Base-by-base conservation (phyloP, 2,888 invertebrate genomes). In the Drosophila birchii region DNA sequence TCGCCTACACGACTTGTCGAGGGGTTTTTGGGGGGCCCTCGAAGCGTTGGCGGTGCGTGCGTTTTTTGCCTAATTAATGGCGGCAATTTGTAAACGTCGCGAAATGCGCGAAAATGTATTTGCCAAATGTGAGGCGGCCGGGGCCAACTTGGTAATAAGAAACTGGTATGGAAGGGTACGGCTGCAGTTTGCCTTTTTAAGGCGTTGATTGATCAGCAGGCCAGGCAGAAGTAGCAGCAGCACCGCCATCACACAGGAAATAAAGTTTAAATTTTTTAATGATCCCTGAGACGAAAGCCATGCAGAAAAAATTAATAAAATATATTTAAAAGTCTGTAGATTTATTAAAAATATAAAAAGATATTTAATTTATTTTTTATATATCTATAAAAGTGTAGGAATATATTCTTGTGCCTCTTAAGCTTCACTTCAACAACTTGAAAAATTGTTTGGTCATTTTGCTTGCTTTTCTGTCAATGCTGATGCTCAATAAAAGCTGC, bases 1-100 rank as follows among this genome's bases (percentile, higher is more conserved):
- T 89, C 89, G 88, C 84, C 84, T 79, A 89, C 84, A 66, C 79
- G 47, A 29, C 49, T 23, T 51, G 12, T 23, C 20, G 71, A 57
- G 75, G 66, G 44, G 56, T 44, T 70, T 66, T 59, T 56, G 32
- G 67, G 67, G 66, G 57, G 32, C 54, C 32, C 73, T 59, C 43
- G 67, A 67, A 58, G 74, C 78, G 75, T 72, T 73, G 76, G 61
- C 78, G 76, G 80, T 82, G 82, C 79, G 86, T 85, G 81, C 82
- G 78, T 79, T 88, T 84, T 86, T 81, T 86, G 78, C 81, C 81
- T 86, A 90, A 91, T 91, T 91, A 91, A 91, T 91, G 87, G 82
- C 84, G 77, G 89, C 81, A 86, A 91, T 91, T 91, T 91, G 88
- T 91, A 89, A 89, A 90, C 89, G 91, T 91, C 91, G 80, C 76